Evolutionary conservation across 2,113 vertebrate genomes (phyloP).

Genomic region (Calidris pugnax): DNA sequence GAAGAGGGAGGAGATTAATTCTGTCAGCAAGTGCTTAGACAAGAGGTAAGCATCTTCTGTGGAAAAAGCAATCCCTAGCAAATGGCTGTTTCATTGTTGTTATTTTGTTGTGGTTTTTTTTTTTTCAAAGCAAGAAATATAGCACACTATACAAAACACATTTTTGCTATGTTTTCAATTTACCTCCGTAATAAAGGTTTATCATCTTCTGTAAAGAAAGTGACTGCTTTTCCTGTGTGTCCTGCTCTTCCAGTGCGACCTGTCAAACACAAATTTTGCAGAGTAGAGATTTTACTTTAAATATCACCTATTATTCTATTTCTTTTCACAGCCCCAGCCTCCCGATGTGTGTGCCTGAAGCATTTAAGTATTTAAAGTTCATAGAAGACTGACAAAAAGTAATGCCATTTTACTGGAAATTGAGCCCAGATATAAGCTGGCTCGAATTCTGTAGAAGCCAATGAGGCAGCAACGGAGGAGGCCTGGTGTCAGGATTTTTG

Average conservation of each 20-base stretch:
- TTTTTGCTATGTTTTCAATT: not conserved
- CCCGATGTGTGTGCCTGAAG: not conserved
- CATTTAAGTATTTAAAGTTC: not conserved
- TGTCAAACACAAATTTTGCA: constrained; percentile 48
- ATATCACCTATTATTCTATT: not conserved
- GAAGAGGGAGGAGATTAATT: not conserved
- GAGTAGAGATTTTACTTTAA: not conserved
- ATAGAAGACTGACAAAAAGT: not conserved
- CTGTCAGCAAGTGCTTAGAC: not conserved
- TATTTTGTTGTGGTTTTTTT: not conserved
- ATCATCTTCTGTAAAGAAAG: constrained; percentile 97
- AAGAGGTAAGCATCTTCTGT: not conserved
- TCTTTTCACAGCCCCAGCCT: not conserved
- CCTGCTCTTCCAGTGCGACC: constrained; percentile 95
- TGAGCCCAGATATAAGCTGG: not conserved
- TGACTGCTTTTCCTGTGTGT: constrained; percentile 88
- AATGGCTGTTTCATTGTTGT: not conserved
- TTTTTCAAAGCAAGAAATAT: not conserved
- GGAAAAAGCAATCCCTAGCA: not conserved
- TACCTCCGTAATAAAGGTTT: constrained; percentile 94
- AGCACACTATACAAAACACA: not conserved
- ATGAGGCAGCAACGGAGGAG: not conserved
- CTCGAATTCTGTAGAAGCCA: not conserved
- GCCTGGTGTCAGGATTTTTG: not conserved
- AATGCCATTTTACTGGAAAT: not conserved